Evolutionary conservation across 2,113 vertebrate species (phyloP).

Genomic region (Upupa epops): DNA sequence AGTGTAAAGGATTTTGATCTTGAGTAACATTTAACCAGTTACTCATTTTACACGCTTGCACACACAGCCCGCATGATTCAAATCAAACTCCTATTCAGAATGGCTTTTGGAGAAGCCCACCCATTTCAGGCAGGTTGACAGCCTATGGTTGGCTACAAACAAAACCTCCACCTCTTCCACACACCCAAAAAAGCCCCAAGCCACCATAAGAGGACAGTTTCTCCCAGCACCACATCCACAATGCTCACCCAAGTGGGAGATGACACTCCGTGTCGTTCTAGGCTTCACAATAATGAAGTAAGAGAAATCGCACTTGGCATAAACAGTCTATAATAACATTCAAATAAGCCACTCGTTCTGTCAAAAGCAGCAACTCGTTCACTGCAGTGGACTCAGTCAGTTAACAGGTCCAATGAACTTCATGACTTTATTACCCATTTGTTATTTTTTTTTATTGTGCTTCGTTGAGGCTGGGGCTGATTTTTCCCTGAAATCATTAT

Average conservation of each 20-base stretch:
- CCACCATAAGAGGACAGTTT: conserved; percentile 29
- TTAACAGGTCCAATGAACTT: conserved; percentile 62
- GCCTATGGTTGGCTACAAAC: conserved; percentile 12
- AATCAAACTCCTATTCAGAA: conserved; percentile 48
- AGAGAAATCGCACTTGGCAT: conserved; percentile 70
- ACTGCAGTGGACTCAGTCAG: conserved; percentile 54
- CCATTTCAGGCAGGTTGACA: conserved; percentile 30
- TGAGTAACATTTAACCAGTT: conserved; percentile 34
- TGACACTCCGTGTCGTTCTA: conserved; percentile 43
- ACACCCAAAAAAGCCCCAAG: not conserved
- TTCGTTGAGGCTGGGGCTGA: not conserved
- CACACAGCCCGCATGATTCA: not conserved
- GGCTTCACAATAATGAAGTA: conserved; percentile 62
- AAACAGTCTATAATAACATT: conserved; percentile 62
- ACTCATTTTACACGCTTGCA: conserved; percentile 40
- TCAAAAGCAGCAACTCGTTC: conserved; percentile 74
- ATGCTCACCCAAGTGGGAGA: conserved; percentile 58
- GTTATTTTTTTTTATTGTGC: not conserved
- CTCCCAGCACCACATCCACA: conserved; percentile 47
- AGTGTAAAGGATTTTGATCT: conserved; percentile 40
- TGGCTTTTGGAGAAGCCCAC: conserved; percentile 19
- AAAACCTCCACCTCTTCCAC: not conserved
- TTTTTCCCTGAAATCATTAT: conserved; percentile 38
- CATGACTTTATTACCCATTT: conserved; percentile 35
- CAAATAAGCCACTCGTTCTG: conserved; percentile 70